Evolutionary conservation across 2,113 vertebrate genomes (phyloP).

Genomic region (Sclerurus mexicanus): DNA sequence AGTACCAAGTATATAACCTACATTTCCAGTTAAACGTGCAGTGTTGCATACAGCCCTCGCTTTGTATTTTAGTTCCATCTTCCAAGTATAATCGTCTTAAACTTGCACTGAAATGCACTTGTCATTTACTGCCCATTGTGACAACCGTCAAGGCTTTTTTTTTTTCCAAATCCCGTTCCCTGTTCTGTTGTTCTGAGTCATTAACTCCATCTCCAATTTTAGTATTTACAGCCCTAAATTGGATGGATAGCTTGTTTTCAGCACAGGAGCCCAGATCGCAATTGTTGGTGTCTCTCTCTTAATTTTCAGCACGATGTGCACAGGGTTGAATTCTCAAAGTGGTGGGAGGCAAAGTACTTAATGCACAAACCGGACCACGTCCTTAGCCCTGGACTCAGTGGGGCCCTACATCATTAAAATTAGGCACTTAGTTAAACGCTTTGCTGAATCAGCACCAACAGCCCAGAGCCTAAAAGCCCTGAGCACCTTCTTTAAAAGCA

Average conservation of each 20-base stretch:
- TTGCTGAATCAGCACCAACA: neutral
- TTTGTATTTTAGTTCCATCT: slow-evolving; percentile 6
- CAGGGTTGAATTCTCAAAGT: neutral
- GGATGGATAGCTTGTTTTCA: slow-evolving; percentile 2
- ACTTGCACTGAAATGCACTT: slow-evolving; percentile 22
- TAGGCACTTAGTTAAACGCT: neutral
- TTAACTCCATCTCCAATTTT: slow-evolving; percentile 2
- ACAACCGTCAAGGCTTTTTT: neutral
- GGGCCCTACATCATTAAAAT: neutral
- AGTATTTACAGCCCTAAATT: slow-evolving; percentile 18
- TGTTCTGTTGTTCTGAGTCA: neutral
- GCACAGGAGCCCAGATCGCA: neutral
- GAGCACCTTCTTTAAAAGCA: neutral
- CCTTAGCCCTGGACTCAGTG: neutral
- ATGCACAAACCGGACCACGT: neutral
- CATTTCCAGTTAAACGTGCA: slow-evolving; percentile 42
- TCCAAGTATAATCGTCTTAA: slow-evolving; percentile 6
- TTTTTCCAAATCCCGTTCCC: neutral
- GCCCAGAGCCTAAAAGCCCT: neutral
- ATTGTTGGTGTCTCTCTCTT: neutral
- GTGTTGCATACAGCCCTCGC: neutral
- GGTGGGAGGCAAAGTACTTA: neutral
- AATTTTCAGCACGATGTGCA: neutral
- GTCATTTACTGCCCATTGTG: slow-evolving; percentile 14
- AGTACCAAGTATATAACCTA: slow-evolving; percentile 61